These are phyloP conservation scores for Manduca sexta DNA, from an alignment of 1,140 invertebrate species.

Conservation along the genomic window DNA sequence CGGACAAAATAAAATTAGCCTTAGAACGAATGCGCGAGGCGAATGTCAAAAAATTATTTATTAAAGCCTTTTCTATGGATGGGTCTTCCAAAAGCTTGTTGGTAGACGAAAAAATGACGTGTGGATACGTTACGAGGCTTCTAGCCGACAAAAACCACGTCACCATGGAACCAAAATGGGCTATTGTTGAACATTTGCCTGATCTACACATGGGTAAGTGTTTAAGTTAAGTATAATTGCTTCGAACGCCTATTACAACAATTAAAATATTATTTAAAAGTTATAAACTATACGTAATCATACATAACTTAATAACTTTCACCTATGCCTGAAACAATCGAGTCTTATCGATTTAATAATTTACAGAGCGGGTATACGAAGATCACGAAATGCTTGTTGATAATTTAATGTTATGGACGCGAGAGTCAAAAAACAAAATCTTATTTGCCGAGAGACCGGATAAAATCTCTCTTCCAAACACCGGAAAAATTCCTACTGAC, in stretches of 20 bases:
- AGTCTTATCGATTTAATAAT: slow-evolving; percentile 8
- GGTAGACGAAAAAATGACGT: slow-evolving; percentile 98
- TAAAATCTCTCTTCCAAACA: slow-evolving; percentile 88
- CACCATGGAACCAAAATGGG: slow-evolving; percentile 93
- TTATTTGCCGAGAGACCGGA: slow-evolving; percentile 93
- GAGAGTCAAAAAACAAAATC: slow-evolving; percentile 97
- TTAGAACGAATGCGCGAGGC: slow-evolving; percentile 98
- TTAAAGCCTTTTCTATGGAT: slow-evolving; percentile 95
- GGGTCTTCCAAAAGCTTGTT: slow-evolving; percentile 96
- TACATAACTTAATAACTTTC: no score
- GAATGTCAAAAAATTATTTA: slow-evolving; percentile 92
- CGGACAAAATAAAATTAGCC: slow-evolving; percentile 96
- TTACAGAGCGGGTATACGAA: slow-evolving; percentile 94
- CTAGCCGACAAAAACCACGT: slow-evolving; percentile 98
- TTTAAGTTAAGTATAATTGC: no score
- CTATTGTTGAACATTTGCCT: slow-evolving; percentile 95
- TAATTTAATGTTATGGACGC: slow-evolving; percentile 96
- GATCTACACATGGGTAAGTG: slow-evolving; percentile 94
- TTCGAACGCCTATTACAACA: no score
- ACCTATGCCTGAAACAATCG: no score
- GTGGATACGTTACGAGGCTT: slow-evolving; percentile 91
- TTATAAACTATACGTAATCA: no score
- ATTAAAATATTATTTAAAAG: no score
- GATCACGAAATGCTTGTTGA: slow-evolving; percentile 97
- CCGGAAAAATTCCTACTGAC: slow-evolving; percentile 87